A percentile compares a stretch with the other conserved stretches of the same genome.
Conservation (phyloP, 2,797 vertebrate species). For the Pseudochaenichthys georgianus region DNA sequence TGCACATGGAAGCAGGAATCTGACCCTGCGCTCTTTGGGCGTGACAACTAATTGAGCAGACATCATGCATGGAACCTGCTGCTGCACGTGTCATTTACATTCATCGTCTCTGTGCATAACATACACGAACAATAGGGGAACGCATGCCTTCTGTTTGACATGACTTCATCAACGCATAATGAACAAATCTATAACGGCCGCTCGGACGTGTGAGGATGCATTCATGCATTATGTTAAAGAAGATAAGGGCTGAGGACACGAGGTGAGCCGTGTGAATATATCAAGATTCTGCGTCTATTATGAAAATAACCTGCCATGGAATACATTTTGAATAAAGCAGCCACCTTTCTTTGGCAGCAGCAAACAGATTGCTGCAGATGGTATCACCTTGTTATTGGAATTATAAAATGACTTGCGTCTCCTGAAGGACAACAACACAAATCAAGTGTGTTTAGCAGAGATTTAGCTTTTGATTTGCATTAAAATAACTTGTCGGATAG, state of each 20-base stretch:
- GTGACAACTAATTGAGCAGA: conserved; percentile 38
- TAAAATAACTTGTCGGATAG: not conserved
- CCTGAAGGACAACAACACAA: not conserved
- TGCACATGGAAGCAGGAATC: conserved; percentile 16
- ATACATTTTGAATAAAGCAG: not conserved
- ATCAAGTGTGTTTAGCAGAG: not conserved
- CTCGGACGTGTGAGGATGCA: conserved; percentile 54
- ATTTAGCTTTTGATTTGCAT: conserved; percentile 5
- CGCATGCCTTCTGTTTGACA: conserved; percentile 15
- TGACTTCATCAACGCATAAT: conserved; percentile 47
- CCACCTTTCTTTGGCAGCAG: not conserved
- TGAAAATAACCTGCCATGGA: conserved; percentile 2
- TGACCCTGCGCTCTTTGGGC: conserved; percentile 8
- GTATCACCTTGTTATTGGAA: not conserved
- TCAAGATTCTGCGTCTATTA: not conserved
- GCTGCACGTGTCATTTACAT: conserved; percentile 57
- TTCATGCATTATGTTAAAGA: conserved; percentile 53
- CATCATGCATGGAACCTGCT: conserved; percentile 27
- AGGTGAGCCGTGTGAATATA: conserved; percentile 22
- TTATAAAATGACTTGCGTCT: not conserved
- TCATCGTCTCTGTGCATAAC: conserved; percentile 44
- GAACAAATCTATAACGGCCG: conserved; percentile 48
- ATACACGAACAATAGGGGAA: not conserved
- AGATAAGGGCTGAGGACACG: not conserved
- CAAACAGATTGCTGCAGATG: not conserved